Evolutionary conservation across 2,888 invertebrate species (phyloP).

Genomic region (Oxytorus armatus): DNA sequence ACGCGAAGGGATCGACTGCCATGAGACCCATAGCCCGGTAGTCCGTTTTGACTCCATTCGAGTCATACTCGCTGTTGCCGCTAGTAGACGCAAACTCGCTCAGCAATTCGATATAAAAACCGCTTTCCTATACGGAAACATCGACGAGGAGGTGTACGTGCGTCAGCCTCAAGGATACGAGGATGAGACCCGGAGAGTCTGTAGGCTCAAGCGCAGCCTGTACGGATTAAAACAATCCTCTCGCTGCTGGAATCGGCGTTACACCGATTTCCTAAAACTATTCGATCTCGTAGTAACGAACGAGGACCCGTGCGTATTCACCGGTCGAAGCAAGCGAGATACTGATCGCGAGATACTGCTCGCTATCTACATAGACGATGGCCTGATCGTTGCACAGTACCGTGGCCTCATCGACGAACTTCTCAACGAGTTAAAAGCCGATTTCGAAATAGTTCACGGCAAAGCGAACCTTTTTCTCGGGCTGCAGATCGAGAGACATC

Average conservation of each 20-base stretch:
- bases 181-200: slow-evolving; percentile 69
- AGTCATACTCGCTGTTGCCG: slow-evolving; percentile 22
- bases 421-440: background rate
- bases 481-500: background rate
- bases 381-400: background rate
- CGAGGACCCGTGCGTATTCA: slow-evolving; percentile 45
- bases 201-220: slow-evolving; percentile 42
- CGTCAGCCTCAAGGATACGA: slow-evolving; percentile 77
- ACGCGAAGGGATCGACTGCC: slow-evolving; percentile 9
- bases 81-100: slow-evolving; percentile 66
- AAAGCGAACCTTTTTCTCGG: slow-evolving; percentile 1
- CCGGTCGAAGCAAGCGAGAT: background rate
- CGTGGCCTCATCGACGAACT: background rate
- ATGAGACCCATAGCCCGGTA: slow-evolving; percentile 33
- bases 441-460: slow-evolving; percentile 21
- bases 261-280: slow-evolving; percentile 9
- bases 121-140: no score
- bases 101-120: slow-evolving; percentile 76
- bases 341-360: slow-evolving; percentile 33
- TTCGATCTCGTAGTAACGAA: slow-evolving; percentile 29
- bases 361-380: slow-evolving; percentile 30
- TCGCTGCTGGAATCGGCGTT: slow-evolving; percentile 46
- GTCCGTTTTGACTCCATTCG: slow-evolving; percentile 34
- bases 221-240: slow-evolving; percentile 59
- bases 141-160: slow-evolving; percentile 78